Percentiles rank a stretch among this genome's conserved stretches.
Evolutionary conservation across 1,140 invertebrate species (phyloP).

Genomic region (Drosophila sturtevanti): DNA sequence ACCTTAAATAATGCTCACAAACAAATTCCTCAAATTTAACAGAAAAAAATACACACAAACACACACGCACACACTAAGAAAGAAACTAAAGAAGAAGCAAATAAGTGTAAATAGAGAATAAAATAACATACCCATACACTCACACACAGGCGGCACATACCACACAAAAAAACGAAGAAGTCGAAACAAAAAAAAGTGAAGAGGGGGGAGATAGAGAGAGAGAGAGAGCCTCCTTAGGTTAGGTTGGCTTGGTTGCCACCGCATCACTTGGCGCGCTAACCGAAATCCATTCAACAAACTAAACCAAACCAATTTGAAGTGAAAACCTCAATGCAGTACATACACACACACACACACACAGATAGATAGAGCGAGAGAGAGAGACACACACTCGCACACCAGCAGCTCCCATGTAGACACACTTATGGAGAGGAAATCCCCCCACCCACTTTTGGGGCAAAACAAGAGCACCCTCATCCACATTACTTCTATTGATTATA

Average conservation of each 20-base stretch:
- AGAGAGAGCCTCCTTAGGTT: background rate
- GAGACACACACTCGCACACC: background rate
- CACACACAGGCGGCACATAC: background rate
- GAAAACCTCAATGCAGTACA: slow-evolving; percentile 56
- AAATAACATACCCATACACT: background rate
- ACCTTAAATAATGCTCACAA: too few relatives aligned
- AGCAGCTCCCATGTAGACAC: slow-evolving; percentile 4
- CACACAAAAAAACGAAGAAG: background rate
- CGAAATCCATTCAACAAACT: slow-evolving; percentile 68
- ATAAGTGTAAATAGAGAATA: slow-evolving; percentile 13
- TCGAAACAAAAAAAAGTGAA: background rate
- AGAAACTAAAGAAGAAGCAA: slow-evolving; percentile 3
- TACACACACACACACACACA: slow-evolving; percentile 22
- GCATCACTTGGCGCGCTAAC: slow-evolving; percentile 47
- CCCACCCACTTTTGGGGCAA: background rate
- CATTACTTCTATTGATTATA: slow-evolving; percentile 49
- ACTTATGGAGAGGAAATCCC: background rate
- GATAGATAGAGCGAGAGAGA: background rate
- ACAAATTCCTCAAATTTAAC: too few relatives aligned
- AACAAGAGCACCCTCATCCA: background rate
- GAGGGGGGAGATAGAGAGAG: background rate
- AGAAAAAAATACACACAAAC: too few relatives aligned
- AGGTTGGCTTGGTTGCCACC: slow-evolving; percentile 15
- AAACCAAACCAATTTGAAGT: slow-evolving; percentile 67
- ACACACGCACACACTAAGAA: background rate